Conservation (phyloP, 2,888 invertebrate species). For the Pycnomerus fuliginosus region DNA sequence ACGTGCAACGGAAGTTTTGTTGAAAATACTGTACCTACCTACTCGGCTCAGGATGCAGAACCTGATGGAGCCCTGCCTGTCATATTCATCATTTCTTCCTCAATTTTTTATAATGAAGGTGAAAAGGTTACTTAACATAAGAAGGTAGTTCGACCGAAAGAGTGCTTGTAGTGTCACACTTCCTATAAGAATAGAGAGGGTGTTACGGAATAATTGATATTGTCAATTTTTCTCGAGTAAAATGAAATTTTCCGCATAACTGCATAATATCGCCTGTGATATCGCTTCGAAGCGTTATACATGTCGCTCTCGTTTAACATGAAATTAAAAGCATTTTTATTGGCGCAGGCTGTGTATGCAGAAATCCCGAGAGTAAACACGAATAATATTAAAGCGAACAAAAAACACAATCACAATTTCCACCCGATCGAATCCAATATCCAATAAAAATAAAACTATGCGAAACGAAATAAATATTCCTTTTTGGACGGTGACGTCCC, state of each 20-base stretch:
- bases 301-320: conserved; percentile 9
- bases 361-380: conserved; percentile 42
- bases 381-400: conserved; percentile 41
- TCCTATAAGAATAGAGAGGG: too few species aligned
- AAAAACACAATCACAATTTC: conserved; percentile 43
- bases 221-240: background rate
- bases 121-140: too few species aligned
- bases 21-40: too few species aligned
- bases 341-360: conserved; percentile 36
- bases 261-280: background rate
- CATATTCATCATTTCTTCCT: too few species aligned
- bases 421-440: conserved; percentile 47
- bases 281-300: too few species aligned
- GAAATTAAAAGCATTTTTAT: conserved; percentile 41
- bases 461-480: conserved; percentile 49
- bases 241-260: conserved; percentile 3
- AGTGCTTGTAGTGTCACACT: too few species aligned
- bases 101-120: too few species aligned
- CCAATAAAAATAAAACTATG: conserved; percentile 50
- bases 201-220: background rate
- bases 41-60: too few species aligned
- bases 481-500: conserved; percentile 42
- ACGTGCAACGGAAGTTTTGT: too few species aligned
- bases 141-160: too few species aligned
- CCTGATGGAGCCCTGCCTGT: too few species aligned